phyloP scores from a whole-genome alignment of 2,113 vertebrate genomes.

The Eleginops maclovinus region DNA sequence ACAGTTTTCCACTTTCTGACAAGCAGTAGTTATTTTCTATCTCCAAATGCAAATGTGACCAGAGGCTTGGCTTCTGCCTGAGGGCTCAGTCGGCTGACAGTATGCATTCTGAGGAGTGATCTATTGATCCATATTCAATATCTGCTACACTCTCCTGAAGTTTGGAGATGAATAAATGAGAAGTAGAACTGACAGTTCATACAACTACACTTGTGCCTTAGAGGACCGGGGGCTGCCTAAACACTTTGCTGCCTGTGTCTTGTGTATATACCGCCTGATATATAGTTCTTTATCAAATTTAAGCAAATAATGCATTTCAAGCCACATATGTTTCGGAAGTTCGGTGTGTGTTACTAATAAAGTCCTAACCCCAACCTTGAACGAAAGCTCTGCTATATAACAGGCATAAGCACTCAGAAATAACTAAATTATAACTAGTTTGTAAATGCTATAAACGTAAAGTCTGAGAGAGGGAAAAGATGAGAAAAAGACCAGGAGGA shows the following conservation, averaged over 20 bases:
- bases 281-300: constrained; percentile 18
- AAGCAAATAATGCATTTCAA: constrained; percentile 10
- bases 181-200: constrained; percentile 74
- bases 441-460: constrained; percentile 30
- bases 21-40: constrained; percentile 75
- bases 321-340: constrained; percentile 5
- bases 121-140: constrained; percentile 85
- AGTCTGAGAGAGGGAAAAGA: constrained; percentile 24
- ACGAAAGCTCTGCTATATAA: not conserved
- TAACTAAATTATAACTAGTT: constrained; percentile 18
- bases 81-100: constrained; percentile 80
- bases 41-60: constrained; percentile 81
- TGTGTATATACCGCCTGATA: constrained; percentile 31
- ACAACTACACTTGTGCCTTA: constrained; percentile 56
- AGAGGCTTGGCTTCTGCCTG: constrained; percentile 75
- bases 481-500: constrained; percentile 22
- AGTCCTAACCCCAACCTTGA: too few species aligned
- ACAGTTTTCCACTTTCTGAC: constrained; percentile 58
- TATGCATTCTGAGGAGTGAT: constrained; percentile 82
- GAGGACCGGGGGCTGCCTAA: constrained; percentile 43
- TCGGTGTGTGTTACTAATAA: not conserved
- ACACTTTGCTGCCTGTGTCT: constrained; percentile 37
- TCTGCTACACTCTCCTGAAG: constrained; percentile 78
- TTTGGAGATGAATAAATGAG: constrained; percentile 80
- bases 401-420: not conserved